Base-by-base conservation (phyloP, 2,797 vertebrate species). In the Ciconia nigra region DNA sequence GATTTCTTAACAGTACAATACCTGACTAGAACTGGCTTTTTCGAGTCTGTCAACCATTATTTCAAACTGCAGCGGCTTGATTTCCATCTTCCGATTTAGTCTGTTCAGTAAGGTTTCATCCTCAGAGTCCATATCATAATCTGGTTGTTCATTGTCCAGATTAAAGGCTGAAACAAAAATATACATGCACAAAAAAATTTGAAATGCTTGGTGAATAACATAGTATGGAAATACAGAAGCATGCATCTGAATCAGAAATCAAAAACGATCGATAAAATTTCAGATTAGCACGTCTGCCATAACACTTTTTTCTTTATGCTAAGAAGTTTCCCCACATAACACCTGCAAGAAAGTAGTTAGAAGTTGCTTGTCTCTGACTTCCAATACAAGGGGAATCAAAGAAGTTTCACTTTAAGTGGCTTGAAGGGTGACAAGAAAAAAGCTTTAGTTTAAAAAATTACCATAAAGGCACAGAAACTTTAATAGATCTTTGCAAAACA, bases 91-190 rank as follows among this genome's bases (percentile, higher is more conserved):
- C 92, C 99, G 98, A 97, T 99, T 99, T 51, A 99, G 98, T 93
- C 99, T 98, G 97, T 99, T 99, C 93, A 99, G 98, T 77, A 99
- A 98, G 16, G 98, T 99, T 95, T 99, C 99, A 63, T 99, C 99
- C 98, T 99, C 99, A 8, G 99, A 99, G 98, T 99, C 99, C 99
- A 99, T 99, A 96, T 99, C 99, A 51, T 99, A 99, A 98, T 99
- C 99, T 42, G 99, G 99, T 97, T 99, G 99, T 33, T 99, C 99
- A 59, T 98, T 98, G 97, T 99, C 99, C 97, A 99, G 98, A 96
- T 99, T 99, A 89, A 99, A 98, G 63, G 99, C 99, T 99, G 97
- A 28, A 96, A 98, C 7, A 92, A 74, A 79, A 92, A 54, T 3
- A 78, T 3, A 76, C 25, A 73, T 1, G 14, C 46, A 83, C 5